Percentiles rank a stretch among this genome's conserved stretches.
Conservation (phyloP, 2,797 vertebrate genomes). For the Myotis daubentonii region DNA sequence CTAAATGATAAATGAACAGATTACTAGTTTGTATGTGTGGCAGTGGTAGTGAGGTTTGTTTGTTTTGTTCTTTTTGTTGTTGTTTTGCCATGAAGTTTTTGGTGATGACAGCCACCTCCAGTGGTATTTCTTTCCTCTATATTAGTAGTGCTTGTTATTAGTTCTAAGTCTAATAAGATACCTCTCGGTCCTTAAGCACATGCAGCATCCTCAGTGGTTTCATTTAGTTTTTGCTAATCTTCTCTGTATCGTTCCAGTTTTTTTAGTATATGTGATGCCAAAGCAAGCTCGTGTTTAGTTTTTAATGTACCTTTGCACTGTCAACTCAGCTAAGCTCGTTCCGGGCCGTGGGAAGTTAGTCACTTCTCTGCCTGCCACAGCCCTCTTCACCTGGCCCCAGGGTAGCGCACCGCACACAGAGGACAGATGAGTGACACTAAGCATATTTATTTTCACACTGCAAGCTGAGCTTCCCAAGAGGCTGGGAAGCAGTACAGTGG, state of each 20-base stretch:
- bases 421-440: not conserved
- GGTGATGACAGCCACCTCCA: not conserved
- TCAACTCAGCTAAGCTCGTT: constrained; percentile 20
- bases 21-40: not conserved
- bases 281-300: not conserved
- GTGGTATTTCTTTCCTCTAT: not conserved
- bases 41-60: no score
- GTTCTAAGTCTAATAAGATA: no score
- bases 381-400: not conserved
- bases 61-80: not conserved
- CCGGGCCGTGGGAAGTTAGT: not conserved
- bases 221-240: not conserved
- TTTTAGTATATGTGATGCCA: not conserved
- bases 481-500: not conserved
- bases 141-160: not conserved
- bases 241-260: not conserved
- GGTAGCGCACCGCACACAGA: rapidly evolving
- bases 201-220: not conserved
- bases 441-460: rapidly evolving
- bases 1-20: no score
- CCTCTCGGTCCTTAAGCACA: not conserved
- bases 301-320: not conserved
- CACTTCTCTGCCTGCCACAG: not conserved
- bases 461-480: not conserved
- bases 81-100: constrained; percentile 1